phyloP scores from a whole-genome alignment of 2,113 vertebrate genomes.

The Progne subis region DNA sequence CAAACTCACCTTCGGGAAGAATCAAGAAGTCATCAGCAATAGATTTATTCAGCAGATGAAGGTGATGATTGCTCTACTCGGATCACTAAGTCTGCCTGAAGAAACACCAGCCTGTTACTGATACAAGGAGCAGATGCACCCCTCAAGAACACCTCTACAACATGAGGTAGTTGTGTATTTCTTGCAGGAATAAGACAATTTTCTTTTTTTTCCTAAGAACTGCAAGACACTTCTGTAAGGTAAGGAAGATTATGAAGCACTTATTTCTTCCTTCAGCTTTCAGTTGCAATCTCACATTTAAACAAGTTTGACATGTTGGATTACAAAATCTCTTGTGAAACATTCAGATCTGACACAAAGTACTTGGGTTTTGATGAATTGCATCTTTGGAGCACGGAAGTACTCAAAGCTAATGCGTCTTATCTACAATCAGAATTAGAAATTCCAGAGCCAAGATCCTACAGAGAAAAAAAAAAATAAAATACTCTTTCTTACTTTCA shows the following conservation, averaged over 20 bases:
- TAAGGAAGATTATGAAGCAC: constrained; percentile 8
- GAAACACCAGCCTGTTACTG: not conserved
- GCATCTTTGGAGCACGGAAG: constrained; percentile 9
- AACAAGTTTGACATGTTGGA: constrained; percentile 26
- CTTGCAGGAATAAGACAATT: not conserved
- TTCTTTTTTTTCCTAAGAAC: not conserved
- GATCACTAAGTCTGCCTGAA: not conserved
- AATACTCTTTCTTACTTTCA: not conserved
- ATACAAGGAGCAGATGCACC: rapidly evolving
- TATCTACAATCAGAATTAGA: constrained; percentile 11
- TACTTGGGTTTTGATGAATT: constrained; percentile 35
- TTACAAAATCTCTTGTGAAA: constrained; percentile 45
- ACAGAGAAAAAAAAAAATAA: not conserved
- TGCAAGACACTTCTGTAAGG: not conserved
- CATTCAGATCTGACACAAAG: constrained; percentile 43
- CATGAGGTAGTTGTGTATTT: rapidly evolving
- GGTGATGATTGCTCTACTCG: rapidly evolving
- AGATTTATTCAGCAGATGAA: not conserved
- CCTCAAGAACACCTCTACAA: not conserved
- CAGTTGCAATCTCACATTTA: constrained; percentile 15
- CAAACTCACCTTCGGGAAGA: not conserved
- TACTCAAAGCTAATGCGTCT: not conserved
- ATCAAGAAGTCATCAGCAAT: not conserved
- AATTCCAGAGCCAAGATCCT: not conserved
- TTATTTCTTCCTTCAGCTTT: constrained; percentile 12